Conservation (phyloP, 2,888 invertebrate species). For the Horisme vitalbata region DNA sequence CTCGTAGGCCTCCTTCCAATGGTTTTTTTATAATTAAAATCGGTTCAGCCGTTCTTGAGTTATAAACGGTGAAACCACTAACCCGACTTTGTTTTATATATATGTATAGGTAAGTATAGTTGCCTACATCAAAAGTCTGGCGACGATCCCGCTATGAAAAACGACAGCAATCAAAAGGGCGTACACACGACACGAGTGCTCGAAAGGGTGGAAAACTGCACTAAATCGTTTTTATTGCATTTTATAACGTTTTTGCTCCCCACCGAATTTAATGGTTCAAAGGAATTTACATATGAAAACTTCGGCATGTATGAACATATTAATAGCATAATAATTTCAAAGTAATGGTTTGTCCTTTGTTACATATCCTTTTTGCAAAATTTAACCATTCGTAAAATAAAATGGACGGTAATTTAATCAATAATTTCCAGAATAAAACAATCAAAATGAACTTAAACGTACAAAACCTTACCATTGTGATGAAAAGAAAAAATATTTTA, state of each 20-base stretch:
- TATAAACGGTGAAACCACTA: no score
- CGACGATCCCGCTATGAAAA: conserved; percentile 30
- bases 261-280: conserved; percentile 52
- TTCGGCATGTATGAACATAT: conserved; percentile 29
- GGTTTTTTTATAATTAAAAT: no score
- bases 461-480: no score
- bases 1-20: no score
- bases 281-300: conserved; percentile 38
- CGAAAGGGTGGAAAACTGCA: conserved; percentile 63
- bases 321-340: conserved; percentile 39
- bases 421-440: no score
- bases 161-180: conserved; percentile 50
- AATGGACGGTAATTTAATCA: no score
- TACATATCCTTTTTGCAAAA: conserved; percentile 4
- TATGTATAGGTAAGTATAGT: neutral
- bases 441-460: no score
- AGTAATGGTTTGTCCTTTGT: conserved; percentile 7
- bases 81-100: no score
- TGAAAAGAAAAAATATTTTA: no score
- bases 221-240: conserved; percentile 77
- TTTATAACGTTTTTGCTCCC: conserved; percentile 57
- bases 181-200: conserved; percentile 37
- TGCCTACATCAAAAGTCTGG: conserved; percentile 30
- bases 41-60: no score
- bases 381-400: no score